Evolutionary conservation across 2,888 invertebrate species (phyloP).

Genomic region (Isoperla grammatica): DNA sequence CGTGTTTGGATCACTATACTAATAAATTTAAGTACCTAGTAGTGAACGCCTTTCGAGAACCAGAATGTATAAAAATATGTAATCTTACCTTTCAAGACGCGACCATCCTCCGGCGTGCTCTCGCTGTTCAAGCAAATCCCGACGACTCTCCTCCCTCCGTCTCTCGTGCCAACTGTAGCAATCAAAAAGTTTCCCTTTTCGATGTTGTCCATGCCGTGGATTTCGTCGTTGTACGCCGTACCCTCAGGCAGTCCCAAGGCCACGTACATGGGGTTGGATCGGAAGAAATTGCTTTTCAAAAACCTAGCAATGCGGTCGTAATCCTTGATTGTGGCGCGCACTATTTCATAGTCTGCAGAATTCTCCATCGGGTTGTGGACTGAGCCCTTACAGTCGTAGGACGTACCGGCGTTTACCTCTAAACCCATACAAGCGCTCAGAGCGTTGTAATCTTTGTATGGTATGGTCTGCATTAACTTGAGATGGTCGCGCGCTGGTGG

Average conservation of each 20-base stretch:
- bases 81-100: too few relatives aligned
- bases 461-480: too few relatives aligned
- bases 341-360: conserved; percentile 6
- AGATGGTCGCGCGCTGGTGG: too few relatives aligned
- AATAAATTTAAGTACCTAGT: too few relatives aligned
- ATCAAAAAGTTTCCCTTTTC: conserved; percentile 7
- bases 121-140: conserved; percentile 19
- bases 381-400: too few relatives aligned
- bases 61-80: too few relatives aligned
- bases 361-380: too few relatives aligned
- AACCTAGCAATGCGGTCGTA: conserved; percentile 8
- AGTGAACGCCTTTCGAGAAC: too few relatives aligned
- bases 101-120: background rate
- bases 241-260: background rate
- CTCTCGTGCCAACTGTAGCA: background rate
- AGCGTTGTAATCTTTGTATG: too few relatives aligned
- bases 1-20: too few relatives aligned
- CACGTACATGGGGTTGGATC: conserved; percentile 9
- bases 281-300: conserved; percentile 7
- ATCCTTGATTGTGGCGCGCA: background rate
- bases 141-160: conserved; percentile 5
- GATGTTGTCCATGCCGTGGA: conserved; percentile 3
- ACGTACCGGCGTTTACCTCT: too few relatives aligned
- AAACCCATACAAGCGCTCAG: too few relatives aligned
- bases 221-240: background rate